Conservation (phyloP, 1,140 invertebrate genomes). For the Chrysomallon squamiferum region DNA sequence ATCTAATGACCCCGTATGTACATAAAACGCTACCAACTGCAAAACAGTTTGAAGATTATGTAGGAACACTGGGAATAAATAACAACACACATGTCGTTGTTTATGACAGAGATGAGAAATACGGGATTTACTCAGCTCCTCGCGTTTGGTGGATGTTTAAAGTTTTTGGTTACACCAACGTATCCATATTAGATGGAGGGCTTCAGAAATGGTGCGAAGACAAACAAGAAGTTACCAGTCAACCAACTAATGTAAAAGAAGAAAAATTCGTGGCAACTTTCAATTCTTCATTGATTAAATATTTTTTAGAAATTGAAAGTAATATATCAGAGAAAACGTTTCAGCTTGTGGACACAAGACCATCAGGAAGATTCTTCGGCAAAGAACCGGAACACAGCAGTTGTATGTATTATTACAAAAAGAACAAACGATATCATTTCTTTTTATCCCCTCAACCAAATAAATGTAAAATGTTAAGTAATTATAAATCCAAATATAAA, state of each 20-base stretch:
- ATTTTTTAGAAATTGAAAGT: slow-evolving; percentile 45
- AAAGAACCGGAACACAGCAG: slow-evolving; percentile 49
- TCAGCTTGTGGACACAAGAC: slow-evolving; percentile 50
- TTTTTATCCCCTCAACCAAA: no score
- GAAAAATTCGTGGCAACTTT: slow-evolving; percentile 39
- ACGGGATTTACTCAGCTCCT: slow-evolving; percentile 53
- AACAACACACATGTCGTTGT: slow-evolving; percentile 57
- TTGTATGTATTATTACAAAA: no score
- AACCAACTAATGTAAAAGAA: slow-evolving; percentile 7
- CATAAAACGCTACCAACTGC: slow-evolving; percentile 53
- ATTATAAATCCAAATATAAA: no score
- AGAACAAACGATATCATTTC: no score
- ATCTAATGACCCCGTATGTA: slow-evolving; percentile 29
- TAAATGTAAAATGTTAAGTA: no score
- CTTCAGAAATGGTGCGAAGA: slow-evolving; percentile 46
- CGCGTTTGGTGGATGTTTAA: slow-evolving; percentile 60
- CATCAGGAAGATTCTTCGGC: slow-evolving; percentile 49
- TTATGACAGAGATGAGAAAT: slow-evolving; percentile 53
- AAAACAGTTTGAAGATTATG: slow-evolving; percentile 51
- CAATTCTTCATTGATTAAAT: slow-evolving; percentile 38
- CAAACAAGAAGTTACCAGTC: slow-evolving; percentile 20
- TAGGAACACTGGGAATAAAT: slow-evolving; percentile 53
- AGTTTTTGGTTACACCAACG: slow-evolving; percentile 50
- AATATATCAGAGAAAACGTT: slow-evolving; percentile 41
- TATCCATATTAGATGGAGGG: slow-evolving; percentile 58